Percentiles rank a stretch among this genome's conserved stretches.
Conservation (phyloP, 2,888 invertebrate species). For the Oxytorus armatus region DNA sequence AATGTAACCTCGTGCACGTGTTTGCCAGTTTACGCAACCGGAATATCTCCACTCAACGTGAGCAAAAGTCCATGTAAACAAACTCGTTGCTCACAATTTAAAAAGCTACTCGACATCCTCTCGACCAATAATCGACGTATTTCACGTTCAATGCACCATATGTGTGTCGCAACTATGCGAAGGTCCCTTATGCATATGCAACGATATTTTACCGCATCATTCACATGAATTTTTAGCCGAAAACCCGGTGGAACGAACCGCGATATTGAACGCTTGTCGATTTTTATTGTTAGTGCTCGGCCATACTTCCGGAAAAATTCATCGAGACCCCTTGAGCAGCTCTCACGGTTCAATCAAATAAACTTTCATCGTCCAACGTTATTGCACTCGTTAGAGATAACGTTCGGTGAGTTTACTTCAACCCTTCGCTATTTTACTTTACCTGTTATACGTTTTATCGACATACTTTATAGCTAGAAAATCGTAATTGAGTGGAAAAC, state of each 20-base stretch:
- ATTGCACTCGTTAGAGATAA: background rate
- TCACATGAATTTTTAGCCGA: constrained; percentile 24
- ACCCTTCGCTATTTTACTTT: background rate
- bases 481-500: background rate
- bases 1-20: no score
- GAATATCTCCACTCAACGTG: no score
- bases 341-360: constrained; percentile 12
- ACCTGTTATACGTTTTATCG: background rate
- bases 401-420: background rate
- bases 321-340: background rate
- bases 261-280: background rate
- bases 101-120: no score
- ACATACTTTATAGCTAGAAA: background rate
- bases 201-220: constrained; percentile 69
- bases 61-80: no score
- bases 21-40: no score
- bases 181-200: constrained; percentile 74
- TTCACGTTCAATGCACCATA: background rate
- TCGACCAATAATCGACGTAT: no score
- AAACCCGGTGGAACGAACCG: background rate
- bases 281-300: background rate
- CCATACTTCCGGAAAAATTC: background rate
- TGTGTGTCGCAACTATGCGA: background rate
- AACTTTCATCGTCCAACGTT: background rate
- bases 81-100: no score